Conservation (phyloP, 2,113 vertebrate genomes). For the Plecturocebus donacophilus region DNA sequence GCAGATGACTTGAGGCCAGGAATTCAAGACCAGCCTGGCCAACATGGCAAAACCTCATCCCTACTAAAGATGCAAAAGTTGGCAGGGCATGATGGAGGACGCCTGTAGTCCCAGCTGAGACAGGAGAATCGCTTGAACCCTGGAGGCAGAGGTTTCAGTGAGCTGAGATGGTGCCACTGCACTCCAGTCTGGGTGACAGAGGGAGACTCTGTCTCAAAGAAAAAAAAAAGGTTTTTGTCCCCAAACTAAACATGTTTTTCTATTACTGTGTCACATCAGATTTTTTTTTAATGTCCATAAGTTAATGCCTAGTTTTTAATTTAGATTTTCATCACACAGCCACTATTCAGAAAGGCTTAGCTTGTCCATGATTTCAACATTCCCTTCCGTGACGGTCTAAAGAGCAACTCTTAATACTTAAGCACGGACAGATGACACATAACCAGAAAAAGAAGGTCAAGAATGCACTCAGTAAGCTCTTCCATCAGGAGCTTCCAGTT, state of each 20-base stretch:
- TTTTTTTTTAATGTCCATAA: constrained; percentile 5
- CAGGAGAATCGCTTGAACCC: too few species aligned
- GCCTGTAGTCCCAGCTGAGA: too few species aligned
- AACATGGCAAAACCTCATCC: too few species aligned
- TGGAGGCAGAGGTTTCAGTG: too few species aligned
- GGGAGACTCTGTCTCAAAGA: too few species aligned
- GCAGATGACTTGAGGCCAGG: too few species aligned
- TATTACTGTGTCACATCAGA: neutral
- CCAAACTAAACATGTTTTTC: neutral
- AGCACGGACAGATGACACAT: neutral
- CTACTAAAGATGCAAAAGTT: too few species aligned
- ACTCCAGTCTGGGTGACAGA: too few species aligned
- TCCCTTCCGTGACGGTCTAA: neutral
- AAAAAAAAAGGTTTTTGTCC: neutral
- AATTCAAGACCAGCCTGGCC: too few species aligned
- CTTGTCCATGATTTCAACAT: neutral
- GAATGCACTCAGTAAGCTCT: neutral
- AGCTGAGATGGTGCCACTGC: too few species aligned
- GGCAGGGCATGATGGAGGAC: too few species aligned
- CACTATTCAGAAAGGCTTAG: constrained; percentile 23
- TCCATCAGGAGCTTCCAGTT: neutral
- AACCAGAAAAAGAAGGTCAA: constrained; percentile 4
- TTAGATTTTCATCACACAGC: constrained; percentile 22
- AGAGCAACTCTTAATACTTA: neutral
- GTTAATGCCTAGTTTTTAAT: constrained; percentile 22